Evolutionary conservation across 1,140 invertebrate species (phyloP), one percentile per base, ranked within the genome.

Genomic region (Vanessa tameamea): DNA sequence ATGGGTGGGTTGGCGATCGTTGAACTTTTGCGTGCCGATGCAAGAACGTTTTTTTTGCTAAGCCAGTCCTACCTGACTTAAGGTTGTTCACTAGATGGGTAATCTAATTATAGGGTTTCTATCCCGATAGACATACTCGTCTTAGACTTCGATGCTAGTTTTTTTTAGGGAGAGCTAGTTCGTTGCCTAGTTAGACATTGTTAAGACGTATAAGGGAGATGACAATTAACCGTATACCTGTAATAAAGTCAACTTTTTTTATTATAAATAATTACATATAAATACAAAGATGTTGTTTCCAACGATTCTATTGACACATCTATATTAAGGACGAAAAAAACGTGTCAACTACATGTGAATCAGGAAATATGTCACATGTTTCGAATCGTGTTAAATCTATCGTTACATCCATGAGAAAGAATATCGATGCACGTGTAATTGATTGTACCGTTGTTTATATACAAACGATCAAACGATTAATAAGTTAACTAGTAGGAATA

Each of bases 81-180:
- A 78, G 80, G 77, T 76, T 81, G 80, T 80, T 81, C 74, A 79
- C 85, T 87, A 80, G 82, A 82, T 84, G 78, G 80, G 77, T 81
- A 83, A 87, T 89, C 87, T 88, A 89, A 89, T 86, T 88, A 89
- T 87, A 89, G 85, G 82, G 71, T 64, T 78, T 77, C 74, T 81
- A 78, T 82, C 79, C 68, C 72, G 75, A 81, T 82, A 83, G 71
- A 78, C 78, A 75, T 68, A 50, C 64, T 59, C 31, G 73, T 53
- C 47, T 43, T 75, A 61, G 64, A 77, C 72, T 77, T 76, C 76
- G 20, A 78, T 75, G 76, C 81, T 71, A 79, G 83, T 85, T 85
- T 86, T 43, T 43, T 82, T 79, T 76, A 72, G 74, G 65, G 13
- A 69, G 48, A 61, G 64, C 64, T 76, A 16, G 63, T 55, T 72